Base-by-base conservation (phyloP, 2,797 vertebrate species). In the Glyptemys insculpta region DNA sequence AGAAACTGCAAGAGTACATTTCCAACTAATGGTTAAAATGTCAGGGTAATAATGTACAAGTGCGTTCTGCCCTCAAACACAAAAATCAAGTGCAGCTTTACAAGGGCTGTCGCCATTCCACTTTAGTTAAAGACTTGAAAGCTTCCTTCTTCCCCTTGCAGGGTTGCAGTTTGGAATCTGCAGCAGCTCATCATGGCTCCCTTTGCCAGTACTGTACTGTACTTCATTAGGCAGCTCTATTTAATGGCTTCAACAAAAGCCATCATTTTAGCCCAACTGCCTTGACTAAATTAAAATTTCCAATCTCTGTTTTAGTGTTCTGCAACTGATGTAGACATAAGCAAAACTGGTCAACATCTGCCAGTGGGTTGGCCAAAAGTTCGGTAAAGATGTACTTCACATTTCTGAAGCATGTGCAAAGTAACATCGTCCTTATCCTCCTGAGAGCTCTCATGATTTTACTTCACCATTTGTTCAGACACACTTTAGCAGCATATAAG, bases 311-410 rank as follows among this genome's bases (percentile, higher is more conserved):
- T 98, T 98, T 98, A 98, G 98, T 98, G 98, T 98, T 98, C 98
- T 98, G 98, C 98, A 97, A 98, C 98, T 97, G 98, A 98, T 98
- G 98, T 98, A 98, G 98, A 98, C 98, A 99, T 97, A 98, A 98
- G 98, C 98, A 98, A 98, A 98, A 98, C 98, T 96, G 98, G 98
- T 98, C 98, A 99, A 99, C 99, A 99, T 99, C 99, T 99, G 99
- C 98, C 98, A 98, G 98, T 98, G 98, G 99, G 98, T 98, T 98
- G 98, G 98, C 98, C 98, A 96, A 96, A 99, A 98, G 98, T 98
- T 98, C 98, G 97, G 98, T 98, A 98, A 99, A 98, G 99, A 98
- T 98, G 97, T 98, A 97, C 98, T 98, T 98, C 98, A 92, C 98
- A 96, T 98, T 99, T 98, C 98, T 97, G 98, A 98, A 99, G 99